phyloP scores from a whole-genome alignment of 1,140 invertebrate species.

The Nilaparvata lugens region DNA sequence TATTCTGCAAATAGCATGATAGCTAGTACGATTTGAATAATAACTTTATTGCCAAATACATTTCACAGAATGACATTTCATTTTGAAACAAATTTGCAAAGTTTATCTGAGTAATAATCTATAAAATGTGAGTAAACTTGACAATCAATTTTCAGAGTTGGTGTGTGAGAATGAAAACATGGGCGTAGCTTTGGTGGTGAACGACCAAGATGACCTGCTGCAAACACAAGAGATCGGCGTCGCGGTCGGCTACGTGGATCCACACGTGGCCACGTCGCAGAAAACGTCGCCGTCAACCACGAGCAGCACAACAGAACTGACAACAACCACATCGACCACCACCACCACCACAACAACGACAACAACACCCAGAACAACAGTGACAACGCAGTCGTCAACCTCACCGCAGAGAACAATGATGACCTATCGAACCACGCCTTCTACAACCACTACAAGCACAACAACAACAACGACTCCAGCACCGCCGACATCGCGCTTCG shows the following conservation, averaged over 20 bases:
- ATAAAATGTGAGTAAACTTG: too few species aligned
- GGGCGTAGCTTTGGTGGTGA: slow-evolving; percentile 45
- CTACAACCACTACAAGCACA: slow-evolving; percentile 28
- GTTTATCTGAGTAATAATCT: too few species aligned
- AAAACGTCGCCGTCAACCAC: slow-evolving; percentile 18
- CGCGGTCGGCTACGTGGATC: slow-evolving; percentile 28
- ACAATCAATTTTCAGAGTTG: slow-evolving; percentile 33
- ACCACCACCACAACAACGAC: slow-evolving; percentile 24
- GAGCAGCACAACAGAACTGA: slow-evolving; percentile 17
- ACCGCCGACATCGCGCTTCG: slow-evolving; percentile 29
- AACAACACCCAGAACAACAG: slow-evolving; percentile 6
- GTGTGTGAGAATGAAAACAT: slow-evolving; percentile 34
- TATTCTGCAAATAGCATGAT: too few species aligned
- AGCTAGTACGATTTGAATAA: too few species aligned
- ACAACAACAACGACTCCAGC: slow-evolving; percentile 29
- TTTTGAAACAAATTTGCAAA: too few species aligned
- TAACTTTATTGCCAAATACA: too few species aligned
- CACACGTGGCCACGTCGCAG: slow-evolving; percentile 19
- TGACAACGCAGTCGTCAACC: neutral
- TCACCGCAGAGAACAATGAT: neutral
- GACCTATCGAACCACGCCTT: slow-evolving; percentile 23
- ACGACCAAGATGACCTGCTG: slow-evolving; percentile 39
- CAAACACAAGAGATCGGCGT: slow-evolving; percentile 22
- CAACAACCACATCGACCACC: slow-evolving; percentile 24
- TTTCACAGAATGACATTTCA: too few species aligned